Base-by-base conservation (phyloP, 2,113 vertebrate genomes). In the Polypterus bichir region DNA sequence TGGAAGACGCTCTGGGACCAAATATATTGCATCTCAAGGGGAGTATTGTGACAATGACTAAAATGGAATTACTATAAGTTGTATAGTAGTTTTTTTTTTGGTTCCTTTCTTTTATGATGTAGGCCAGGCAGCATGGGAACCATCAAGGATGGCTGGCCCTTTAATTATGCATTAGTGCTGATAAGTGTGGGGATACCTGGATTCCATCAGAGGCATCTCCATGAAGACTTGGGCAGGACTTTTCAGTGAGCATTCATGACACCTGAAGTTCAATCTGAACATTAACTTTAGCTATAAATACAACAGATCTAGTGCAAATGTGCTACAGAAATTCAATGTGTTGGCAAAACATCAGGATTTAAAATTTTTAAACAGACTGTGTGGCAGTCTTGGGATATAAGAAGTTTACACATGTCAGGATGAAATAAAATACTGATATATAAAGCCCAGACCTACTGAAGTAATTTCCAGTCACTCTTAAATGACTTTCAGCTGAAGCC, bases 301-400 rank as follows among this genome's bases (percentile, higher is more conserved):
- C 51, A 52, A 10, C 51, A 58, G 59, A 54, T 62, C 61, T 70
- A 66, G 66, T 59, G n/a, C 54, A 67, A 27, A 81, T 77, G 71
- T 80, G 69, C 7, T 69, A 67, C 59, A 65, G 65, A 61, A 61
- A 70, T 59, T 64, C 64, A 66, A 64, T 67, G 60, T 46, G 59
- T 64, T 67, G 11, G 52, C 68, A 79, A 60, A 59, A 67, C 27
- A 27, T 27, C 27, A 27, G 27, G 27, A 27, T 27, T 27, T 27
- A 27, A 71, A 56, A 73, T 67, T 77, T 73, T 76, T 75, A 82
- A 79, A 77, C 76, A 81, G 74, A 80, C 70, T 71, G 63, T 77
- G 78, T 80, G 66, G 65, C 67, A 70, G 66, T 66, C 68, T 49
- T 52, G 9, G 52, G 65, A 51, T 57, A 68, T 59, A 8, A 7